Evolutionary conservation across 2,797 vertebrate species (phyloP).

Genomic region (Micrastur ruficollis): DNA sequence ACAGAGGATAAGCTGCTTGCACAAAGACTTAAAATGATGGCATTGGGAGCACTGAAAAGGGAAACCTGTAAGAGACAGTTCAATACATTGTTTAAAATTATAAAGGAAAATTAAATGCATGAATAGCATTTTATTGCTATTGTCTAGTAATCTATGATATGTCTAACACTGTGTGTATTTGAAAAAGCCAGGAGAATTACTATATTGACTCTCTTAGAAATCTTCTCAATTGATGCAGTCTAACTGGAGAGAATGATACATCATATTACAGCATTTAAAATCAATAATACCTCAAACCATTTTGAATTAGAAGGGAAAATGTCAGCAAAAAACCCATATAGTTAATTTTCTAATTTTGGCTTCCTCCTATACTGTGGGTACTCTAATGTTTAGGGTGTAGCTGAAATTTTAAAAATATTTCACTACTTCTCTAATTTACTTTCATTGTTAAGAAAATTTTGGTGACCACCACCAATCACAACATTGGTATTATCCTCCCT

Average conservation of each 20-base stretch:
- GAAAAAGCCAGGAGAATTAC: neutral
- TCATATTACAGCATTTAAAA: neutral
- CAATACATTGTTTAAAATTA: neutral
- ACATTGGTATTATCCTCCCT: neutral
- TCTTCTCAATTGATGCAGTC: neutral
- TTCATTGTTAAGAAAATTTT: neutral
- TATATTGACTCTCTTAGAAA: neutral
- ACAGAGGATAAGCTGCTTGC: neutral
- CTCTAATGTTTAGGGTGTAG: neutral
- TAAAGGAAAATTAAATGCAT: neutral
- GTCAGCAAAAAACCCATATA: neutral
- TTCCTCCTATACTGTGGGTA: neutral
- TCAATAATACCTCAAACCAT: neutral
- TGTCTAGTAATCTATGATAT: neutral
- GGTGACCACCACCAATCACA: neutral
- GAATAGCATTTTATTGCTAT: neutral
- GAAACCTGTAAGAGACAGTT: neutral
- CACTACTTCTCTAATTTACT: neutral
- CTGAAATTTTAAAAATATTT: neutral
- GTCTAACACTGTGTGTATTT: neutral
- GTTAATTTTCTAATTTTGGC: neutral
- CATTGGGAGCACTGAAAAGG: neutral
- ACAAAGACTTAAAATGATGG: neutral
- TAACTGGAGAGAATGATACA: neutral
- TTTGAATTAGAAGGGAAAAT: neutral